These are phyloP conservation scores for Nemapogon koenigi DNA, from an alignment of 2,888 invertebrate species.

Conservation along the genomic window DNA sequence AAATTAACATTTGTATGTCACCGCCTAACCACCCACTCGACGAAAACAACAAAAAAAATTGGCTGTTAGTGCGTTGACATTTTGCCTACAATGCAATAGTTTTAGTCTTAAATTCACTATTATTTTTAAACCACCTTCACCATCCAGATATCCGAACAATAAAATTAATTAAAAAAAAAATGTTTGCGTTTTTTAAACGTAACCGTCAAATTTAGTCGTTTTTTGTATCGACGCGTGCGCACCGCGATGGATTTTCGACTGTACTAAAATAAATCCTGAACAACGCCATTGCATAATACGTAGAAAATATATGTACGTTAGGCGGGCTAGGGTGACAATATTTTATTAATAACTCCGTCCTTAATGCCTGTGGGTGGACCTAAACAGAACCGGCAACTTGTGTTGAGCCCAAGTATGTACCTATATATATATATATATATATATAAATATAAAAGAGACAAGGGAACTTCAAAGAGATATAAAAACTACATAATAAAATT, in stretches of 20 bases:
- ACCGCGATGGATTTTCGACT: conserved; percentile 37
- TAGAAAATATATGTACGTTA: too few species aligned
- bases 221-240: conserved; percentile 25
- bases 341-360: too few species aligned
- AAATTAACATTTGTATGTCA: not conserved
- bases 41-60: conserved; percentile 10
- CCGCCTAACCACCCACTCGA: conserved; percentile 3
- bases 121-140: not conserved
- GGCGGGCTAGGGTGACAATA: too few species aligned
- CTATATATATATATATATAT: too few species aligned
- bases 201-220: not conserved
- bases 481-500: too few species aligned
- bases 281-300: conserved; percentile 50
- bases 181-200: not conserved
- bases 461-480: too few species aligned
- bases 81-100: not conserved
- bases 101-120: not conserved
- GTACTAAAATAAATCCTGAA: conserved; percentile 55
- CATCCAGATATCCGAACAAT: not conserved
- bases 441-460: too few species aligned
- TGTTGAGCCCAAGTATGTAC: too few species aligned
- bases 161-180: conserved; percentile 1
- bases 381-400: too few species aligned
- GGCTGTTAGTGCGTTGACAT: not conserved
- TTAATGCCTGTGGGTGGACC: too few species aligned